phyloP scores from a whole-genome alignment of 2,888 invertebrate species.

The Seira sanloemensis region DNA sequence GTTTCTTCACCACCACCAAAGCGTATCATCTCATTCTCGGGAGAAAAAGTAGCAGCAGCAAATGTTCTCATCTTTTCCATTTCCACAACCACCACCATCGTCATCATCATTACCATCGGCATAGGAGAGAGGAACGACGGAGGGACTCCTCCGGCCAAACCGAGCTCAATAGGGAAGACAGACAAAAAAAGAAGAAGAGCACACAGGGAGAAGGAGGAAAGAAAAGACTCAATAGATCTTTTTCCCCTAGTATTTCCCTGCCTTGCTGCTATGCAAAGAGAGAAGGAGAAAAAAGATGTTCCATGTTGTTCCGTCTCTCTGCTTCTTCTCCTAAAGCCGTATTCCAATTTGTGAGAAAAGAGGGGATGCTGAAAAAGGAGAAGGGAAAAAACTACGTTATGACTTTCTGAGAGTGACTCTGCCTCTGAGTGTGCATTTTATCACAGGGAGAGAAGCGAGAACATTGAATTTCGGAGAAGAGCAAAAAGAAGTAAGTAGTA shows the following conservation, averaged over 20 bases:
- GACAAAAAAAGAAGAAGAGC: background rate
- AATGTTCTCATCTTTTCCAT: slow-evolving; percentile 15
- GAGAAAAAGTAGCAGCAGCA: too few relatives aligned
- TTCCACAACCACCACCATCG: background rate
- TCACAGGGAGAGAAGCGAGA: background rate
- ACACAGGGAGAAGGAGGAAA: background rate
- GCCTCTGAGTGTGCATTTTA: slow-evolving; percentile 8
- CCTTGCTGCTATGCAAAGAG: background rate
- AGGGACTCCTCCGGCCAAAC: background rate
- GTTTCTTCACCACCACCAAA: background rate
- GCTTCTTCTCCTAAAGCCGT: background rate
- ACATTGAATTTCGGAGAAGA: background rate
- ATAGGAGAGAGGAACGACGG: background rate
- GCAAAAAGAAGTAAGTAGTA: too few relatives aligned
- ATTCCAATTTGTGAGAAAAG: background rate
- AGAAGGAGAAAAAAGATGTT: slow-evolving; percentile 6
- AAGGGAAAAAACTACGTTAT: too few relatives aligned
- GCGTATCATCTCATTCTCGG: background rate
- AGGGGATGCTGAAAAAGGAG: background rate
- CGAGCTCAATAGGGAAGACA: background rate
- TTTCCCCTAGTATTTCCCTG: background rate
- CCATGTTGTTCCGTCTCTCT: background rate
- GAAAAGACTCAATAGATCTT: slow-evolving; percentile 18
- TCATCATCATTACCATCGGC: background rate
- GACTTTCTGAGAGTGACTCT: too few relatives aligned